phyloP scores from a whole-genome alignment of 2,797 vertebrate species.

The Etheostoma nigrum region DNA sequence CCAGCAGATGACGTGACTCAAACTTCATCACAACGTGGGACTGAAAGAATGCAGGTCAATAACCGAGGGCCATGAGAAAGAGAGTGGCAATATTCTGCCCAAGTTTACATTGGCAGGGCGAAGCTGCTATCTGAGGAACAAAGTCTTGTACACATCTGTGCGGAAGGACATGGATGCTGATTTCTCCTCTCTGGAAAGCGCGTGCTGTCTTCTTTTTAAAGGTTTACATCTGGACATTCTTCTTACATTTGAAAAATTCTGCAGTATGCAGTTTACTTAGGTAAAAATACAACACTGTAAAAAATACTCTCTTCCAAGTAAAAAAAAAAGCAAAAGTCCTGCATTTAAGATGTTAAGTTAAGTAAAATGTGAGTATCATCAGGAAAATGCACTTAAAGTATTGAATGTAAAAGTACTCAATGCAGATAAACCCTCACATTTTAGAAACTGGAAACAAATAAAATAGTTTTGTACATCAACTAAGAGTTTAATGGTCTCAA shows the following conservation, averaged over 20 bases:
- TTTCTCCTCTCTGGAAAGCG: not conserved
- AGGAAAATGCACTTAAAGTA: no score
- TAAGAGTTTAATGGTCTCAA: no score
- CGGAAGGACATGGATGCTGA: constrained; percentile 18
- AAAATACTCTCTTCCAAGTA: no score
- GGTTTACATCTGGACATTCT: not conserved
- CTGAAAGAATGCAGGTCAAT: constrained; percentile 72
- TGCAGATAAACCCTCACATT: no score
- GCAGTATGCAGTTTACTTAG: not conserved
- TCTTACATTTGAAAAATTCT: constrained; percentile 17
- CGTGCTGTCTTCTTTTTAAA: constrained; percentile 11
- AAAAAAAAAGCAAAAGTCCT: no score
- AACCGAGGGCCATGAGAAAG: constrained; percentile 67
- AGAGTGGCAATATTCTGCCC: constrained; percentile 65
- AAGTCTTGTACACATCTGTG: constrained; percentile 28
- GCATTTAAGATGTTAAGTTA: no score
- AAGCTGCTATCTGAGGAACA: constrained; percentile 38
- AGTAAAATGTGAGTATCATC: no score
- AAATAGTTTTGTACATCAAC: no score
- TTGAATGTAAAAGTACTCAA: no score
- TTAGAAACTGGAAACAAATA: no score
- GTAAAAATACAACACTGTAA: no score
- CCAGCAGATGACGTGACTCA: constrained; percentile 66
- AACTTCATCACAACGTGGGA: constrained; percentile 65
- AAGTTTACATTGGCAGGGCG: constrained; percentile 73